A percentile compares a stretch with the other conserved stretches of the same genome.
phyloP scores from a whole-genome alignment of 2,888 invertebrate genomes.

The Bhutanitis thaidina region DNA sequence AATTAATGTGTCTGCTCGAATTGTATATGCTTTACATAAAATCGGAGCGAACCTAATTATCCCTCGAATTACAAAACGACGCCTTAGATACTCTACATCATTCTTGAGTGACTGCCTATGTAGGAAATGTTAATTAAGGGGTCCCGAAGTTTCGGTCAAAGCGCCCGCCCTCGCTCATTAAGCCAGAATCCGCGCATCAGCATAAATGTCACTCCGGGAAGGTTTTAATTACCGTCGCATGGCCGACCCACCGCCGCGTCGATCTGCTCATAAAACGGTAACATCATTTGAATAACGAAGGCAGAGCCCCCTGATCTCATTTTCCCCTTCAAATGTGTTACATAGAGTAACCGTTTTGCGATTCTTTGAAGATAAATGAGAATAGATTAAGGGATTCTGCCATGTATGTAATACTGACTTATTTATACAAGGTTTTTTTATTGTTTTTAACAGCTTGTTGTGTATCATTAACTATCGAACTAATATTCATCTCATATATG shows the following conservation, averaged over 20 bases:
- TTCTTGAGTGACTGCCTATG: slow-evolving; percentile 2
- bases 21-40: neutral
- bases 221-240: slow-evolving; percentile 64
- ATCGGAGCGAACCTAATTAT: slow-evolving; percentile 6
- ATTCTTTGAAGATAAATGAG: too few species aligned
- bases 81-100: slow-evolving; percentile 6
- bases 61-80: slow-evolving; percentile 4
- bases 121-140: slow-evolving; percentile 38
- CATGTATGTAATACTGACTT: too few species aligned
- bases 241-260: slow-evolving; percentile 61
- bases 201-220: slow-evolving; percentile 68
- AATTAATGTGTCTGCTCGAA: neutral
- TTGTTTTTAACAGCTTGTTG: too few species aligned
- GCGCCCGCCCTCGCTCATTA: slow-evolving; percentile 59
- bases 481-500: too few species aligned
- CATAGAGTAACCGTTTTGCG: neutral
- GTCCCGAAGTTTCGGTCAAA: slow-evolving; percentile 44
- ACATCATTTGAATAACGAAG: slow-evolving; percentile 41
- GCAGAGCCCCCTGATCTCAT: slow-evolving; percentile 30
- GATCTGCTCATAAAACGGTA: slow-evolving; percentile 44
- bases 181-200: slow-evolving; percentile 59
- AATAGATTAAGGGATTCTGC: too few species aligned
- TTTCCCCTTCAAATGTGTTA: slow-evolving; percentile 23
- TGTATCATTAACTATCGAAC: too few species aligned
- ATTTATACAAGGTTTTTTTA: too few species aligned